Base-by-base conservation (phyloP, 2,888 invertebrate species). In the Branchellion lobata region DNA sequence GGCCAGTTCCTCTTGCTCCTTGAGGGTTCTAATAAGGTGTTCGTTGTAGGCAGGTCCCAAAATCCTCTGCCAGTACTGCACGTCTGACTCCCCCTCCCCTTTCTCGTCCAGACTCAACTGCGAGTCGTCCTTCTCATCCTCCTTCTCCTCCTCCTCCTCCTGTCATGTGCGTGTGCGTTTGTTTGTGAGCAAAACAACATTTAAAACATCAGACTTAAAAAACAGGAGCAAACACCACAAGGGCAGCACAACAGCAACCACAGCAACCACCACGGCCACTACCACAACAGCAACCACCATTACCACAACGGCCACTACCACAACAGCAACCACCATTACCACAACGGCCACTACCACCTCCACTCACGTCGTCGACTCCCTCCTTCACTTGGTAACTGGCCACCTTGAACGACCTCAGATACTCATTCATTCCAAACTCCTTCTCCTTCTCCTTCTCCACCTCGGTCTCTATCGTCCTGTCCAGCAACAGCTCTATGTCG, bases 391-490 rank as follows among this genome's bases (percentile, higher is more conserved):
- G 81, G 75, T 84, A 84, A 31, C 80, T 82, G 65, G 84, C 84
- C 34, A 84, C 84, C 89, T 98, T 98, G 89, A 98, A 98, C 0
- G 96, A 96, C 84, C 94, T 94, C 82, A 97, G 91, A 89, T 99
- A 98, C 87, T 98, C 97, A 85, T 96, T 98, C 78, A 96, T 95
- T 95, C 96, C 97, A 79, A 95, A 93, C 87, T 96, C 95, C 87
- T 95, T 95, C 86, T 93, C 93, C 87, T 95, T 96, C 79, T 95
- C 79, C 68, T 81, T 81, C 47, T 80, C 81, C 18, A 65, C 80
- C 47, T 81, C 94, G 85, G 95, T 95, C 85, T 94, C 93, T 87
- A 96, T 95, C 1, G 93, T 92, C 65, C 98, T 91, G 87, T 98
- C 96, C 31, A 99, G 89, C 74, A 98, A 88, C 84, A 94, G 95